A percentile compares a stretch with the other conserved stretches of the same genome.
Evolutionary conservation across 2,113 vertebrate genomes (phyloP).

Genomic region (Oreotrochilus melanogaster): DNA sequence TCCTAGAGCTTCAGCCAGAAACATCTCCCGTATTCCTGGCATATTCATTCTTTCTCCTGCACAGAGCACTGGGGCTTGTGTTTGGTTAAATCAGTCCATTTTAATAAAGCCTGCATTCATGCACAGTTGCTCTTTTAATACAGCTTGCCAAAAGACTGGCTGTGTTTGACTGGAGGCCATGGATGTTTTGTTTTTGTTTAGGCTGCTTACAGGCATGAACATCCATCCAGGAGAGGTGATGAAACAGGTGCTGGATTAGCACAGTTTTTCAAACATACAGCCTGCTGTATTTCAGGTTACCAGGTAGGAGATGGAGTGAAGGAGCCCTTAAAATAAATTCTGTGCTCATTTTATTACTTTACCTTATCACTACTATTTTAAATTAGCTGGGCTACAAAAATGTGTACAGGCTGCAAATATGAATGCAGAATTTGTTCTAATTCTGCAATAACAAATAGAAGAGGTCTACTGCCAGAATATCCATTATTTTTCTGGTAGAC

Average conservation of each 20-base stretch:
- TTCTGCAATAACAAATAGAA: not conserved
- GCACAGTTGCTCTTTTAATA: not conserved
- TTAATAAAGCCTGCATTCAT: not conserved
- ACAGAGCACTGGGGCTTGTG: not conserved
- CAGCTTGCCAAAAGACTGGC: not conserved
- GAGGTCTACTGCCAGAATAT: not conserved
- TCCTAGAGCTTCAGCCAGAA: accelerated
- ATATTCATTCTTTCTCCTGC: accelerated
- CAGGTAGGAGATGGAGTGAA: accelerated
- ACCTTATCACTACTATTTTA: not conserved
- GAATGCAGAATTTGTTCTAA: not conserved
- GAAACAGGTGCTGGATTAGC: not conserved
- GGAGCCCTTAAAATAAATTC: not conserved
- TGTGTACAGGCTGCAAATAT: not conserved
- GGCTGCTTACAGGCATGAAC: not conserved
- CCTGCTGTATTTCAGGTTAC: not conserved
- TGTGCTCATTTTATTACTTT: not conserved
- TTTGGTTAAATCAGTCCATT: not conserved
- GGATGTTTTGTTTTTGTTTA: not conserved
- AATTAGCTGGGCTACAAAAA: not conserved
- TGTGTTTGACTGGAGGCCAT: not conserved
- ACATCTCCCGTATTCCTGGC: not conserved
- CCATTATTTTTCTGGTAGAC: not conserved
- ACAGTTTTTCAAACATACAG: accelerated
- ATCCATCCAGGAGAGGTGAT: not conserved